These are phyloP conservation scores for Porites rus DNA, from an alignment of 92 coral and sea anemone species.

Conservation along the genomic window DNA sequence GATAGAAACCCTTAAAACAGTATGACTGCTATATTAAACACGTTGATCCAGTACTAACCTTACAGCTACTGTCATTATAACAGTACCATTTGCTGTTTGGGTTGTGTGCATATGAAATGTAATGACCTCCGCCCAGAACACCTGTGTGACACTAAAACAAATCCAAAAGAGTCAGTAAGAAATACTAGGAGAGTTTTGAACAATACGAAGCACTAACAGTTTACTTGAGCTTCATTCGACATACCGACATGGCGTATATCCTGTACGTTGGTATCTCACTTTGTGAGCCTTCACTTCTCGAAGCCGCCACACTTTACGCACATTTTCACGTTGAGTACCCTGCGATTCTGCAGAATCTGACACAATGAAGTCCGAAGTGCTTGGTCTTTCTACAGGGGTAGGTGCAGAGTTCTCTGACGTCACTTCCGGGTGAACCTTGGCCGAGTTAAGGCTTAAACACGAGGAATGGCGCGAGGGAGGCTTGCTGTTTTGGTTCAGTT, in stretches of 20 bases:
- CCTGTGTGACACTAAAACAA: slow-evolving; percentile 93
- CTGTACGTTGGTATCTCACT: not conserved
- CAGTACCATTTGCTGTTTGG: slow-evolving; percentile 95
- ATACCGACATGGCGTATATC: no score
- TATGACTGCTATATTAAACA: no score
- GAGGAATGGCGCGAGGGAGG: no score
- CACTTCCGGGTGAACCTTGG: slow-evolving; percentile 76
- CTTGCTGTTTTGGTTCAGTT: no score
- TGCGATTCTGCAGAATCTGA: slow-evolving; percentile 18
- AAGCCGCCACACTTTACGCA: slow-evolving; percentile 20
- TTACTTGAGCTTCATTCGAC: no score
- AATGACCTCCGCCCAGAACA: slow-evolving; percentile 98
- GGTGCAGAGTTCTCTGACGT: not conserved
- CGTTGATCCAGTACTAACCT: slow-evolving; percentile 55
- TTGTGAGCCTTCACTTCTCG: slow-evolving; percentile 53
- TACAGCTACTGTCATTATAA: slow-evolving; percentile 97
- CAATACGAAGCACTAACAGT: no score
- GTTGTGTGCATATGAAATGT: slow-evolving; percentile 96
- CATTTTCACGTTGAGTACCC: slow-evolving; percentile 14
- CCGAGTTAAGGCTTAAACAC: no score
- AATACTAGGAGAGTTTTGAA: no score
- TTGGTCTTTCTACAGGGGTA: slow-evolving; percentile 7
- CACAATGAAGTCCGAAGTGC: not conserved
- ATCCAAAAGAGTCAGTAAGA: not conserved
- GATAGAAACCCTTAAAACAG: not conserved